These are phyloP conservation scores for Bubo scandiacus DNA, from an alignment of 2,113 vertebrate genomes.

Conservation along the genomic window DNA sequence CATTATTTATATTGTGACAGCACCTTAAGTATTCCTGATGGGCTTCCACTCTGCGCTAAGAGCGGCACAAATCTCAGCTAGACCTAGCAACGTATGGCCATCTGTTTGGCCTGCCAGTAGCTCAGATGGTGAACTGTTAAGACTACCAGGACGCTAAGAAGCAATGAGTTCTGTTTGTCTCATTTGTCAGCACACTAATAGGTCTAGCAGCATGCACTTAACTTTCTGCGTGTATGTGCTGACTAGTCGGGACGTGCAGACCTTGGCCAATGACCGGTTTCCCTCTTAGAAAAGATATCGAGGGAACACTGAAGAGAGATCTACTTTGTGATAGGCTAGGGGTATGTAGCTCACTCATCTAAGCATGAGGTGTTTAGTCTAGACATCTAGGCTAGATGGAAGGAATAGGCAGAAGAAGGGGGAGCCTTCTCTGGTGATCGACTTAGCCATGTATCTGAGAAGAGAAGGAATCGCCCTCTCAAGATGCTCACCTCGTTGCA, in stretches of 20 bases:
- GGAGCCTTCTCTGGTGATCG: neutral
- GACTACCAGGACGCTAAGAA: fast-evolving
- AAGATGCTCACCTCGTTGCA: neutral
- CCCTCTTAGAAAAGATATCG: neutral
- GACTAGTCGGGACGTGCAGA: neutral
- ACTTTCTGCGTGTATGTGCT: fast-evolving
- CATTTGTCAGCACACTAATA: neutral
- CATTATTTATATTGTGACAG: neutral
- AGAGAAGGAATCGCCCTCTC: neutral
- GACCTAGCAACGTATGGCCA: neutral
- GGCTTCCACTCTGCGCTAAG: neutral
- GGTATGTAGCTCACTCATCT: neutral
- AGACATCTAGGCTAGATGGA: neutral
- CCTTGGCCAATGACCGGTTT: neutral
- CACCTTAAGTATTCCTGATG: neutral
- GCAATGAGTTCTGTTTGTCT: neutral
- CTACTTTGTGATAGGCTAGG: neutral
- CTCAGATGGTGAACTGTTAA: neutral
- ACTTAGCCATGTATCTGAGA: neutral
- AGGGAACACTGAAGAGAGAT: neutral
- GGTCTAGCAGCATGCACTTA: neutral
- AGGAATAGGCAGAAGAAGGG: neutral
- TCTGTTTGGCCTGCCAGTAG: neutral
- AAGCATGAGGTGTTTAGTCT: neutral
- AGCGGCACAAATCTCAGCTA: neutral